Base-by-base conservation (phyloP, 1,140 invertebrate species). In the Sarcophaga peregrina region DNA sequence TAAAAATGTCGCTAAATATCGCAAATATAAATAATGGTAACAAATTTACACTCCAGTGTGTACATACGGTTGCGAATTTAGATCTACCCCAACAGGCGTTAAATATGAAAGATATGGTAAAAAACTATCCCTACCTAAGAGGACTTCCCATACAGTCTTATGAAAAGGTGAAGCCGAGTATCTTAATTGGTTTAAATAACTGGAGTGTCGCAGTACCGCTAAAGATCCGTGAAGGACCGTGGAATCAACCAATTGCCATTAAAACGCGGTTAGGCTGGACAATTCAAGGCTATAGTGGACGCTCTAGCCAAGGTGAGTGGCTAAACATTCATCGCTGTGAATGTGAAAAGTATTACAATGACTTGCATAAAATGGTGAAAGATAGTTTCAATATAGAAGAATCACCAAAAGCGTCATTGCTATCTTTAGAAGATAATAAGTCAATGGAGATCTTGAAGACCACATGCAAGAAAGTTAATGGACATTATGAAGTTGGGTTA, bases 101-200 rank as follows among this genome's bases (percentile, higher is more conserved):
- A 5, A 20, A 73, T 20, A 20, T 20, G 6, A 20, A 37, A 25
- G 68, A 20, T 25, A 45, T 73, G 10, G 9, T 10, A 73, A 20
- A n/a, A 73, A 73, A 20, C 17, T 73, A 73, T 20, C 17, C 68
- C 17, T 73, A 73, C 25, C 25, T 73, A 20, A 9, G 9, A 11
- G 25, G 1, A 20, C 8, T 73, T 17, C 68, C 68, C 15, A 20
- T 73, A 73, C 68, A 4, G 13, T 82, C 80, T 11, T 82, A 72
- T 20, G 10, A 25, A 5, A 72, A 72, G 6, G 15, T 17, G 9
- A 82, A 10, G 68, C 52, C 80, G 13, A 45, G 54, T 45, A 46
- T 82, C 8, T 17, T 82, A 15, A 82, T 82, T 72, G 80, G 80
- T 47, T n/a, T 58, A 5, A 13, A 82, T 47, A 82, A 82, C 45